Base-by-base conservation (phyloP, 2,797 vertebrate species). In the Ctenosaura bakeri region DNA sequence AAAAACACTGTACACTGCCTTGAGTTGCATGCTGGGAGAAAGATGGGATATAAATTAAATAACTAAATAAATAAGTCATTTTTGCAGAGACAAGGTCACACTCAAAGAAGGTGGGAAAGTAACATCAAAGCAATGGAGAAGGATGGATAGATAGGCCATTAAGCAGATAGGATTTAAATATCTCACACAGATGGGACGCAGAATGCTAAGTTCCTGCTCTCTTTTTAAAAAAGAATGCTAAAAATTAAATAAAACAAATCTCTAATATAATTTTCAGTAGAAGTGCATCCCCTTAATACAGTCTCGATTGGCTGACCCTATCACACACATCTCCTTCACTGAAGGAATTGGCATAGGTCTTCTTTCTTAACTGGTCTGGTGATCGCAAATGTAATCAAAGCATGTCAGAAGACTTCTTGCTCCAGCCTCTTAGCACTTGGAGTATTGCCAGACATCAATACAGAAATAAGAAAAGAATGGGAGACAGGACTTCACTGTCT, bases 251-350 rank as follows among this genome's bases (percentile, higher is more conserved):
- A 35, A 81, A 95, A 94, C 88, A 82, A 92, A 91, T 80, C 74
- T 66, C 42, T 96, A 93, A 96, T 90, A 86, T 29, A 50, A 95
- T 96, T 94, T 94, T 74, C 90, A 93, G 83, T 62, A 97, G 89
- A 86, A 96, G 35, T 90, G 59, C 69, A 97, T 92, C 96, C 94
- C 95, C 94, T 92, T 98, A 97, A 98, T 97, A 93, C 81, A 95
- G 98, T 98, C 98, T 97, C 90, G 82, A 94, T 73, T 77, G 82
- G 73, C 88, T 90, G 73, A 56, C 22, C 85, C 88, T 52, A 92
- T 96, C 87, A 93, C 94, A 96, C 81, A 92, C 89, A 90, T 94
- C 91, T 92, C 87, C 93, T 96, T n/a, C 22, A 91, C 92, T 94
- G 85, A 89, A 32, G 92, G 77, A 86, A 90, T 81, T 96, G 95